Evolutionary conservation across 2,888 invertebrate genomes (phyloP).

Genomic region (Liodrosophila aerea): DNA sequence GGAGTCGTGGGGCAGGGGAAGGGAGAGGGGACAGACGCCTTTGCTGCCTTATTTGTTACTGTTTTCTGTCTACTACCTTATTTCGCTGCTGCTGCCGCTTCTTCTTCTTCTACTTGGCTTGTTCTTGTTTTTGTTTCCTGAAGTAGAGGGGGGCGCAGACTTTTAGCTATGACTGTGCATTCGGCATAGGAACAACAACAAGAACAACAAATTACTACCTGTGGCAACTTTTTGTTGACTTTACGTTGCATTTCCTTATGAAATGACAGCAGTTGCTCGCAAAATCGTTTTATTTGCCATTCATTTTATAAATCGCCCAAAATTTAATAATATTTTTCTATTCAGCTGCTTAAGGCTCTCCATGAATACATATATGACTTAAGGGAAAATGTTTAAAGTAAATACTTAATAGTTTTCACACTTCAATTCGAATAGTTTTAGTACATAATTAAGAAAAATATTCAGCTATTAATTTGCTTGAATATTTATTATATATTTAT

Average conservation of each 20-base stretch:
- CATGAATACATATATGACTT: too few species aligned
- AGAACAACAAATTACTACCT: constrained; percentile 19
- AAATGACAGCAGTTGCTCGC: constrained; percentile 2
- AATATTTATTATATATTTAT: too few species aligned
- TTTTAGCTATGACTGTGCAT: too few species aligned
- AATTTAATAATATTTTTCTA: not conserved
- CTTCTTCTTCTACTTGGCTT: constrained; percentile 5
- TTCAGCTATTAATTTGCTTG: too few species aligned
- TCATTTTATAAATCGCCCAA: not conserved
- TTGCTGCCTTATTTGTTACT: constrained; percentile 45
- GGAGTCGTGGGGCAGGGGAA: not conserved
- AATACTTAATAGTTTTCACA: too few species aligned
- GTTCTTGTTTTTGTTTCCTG: constrained; percentile 7
- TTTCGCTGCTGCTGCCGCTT: constrained; percentile 1
- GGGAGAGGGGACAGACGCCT: not conserved
- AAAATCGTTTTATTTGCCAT: too few species aligned
- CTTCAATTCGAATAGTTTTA: too few species aligned
- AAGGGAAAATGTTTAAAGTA: too few species aligned
- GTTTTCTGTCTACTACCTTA: constrained; percentile 15
- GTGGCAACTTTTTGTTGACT: constrained; percentile 28
- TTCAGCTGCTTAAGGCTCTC: too few species aligned
- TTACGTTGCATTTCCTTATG: constrained; percentile 10
- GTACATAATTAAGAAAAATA: too few species aligned
- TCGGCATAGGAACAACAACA: too few species aligned
- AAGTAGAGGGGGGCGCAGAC: too few species aligned